Evolutionary conservation across 2,113 vertebrate genomes (phyloP).

Genomic region (Desmodus rotundus): DNA sequence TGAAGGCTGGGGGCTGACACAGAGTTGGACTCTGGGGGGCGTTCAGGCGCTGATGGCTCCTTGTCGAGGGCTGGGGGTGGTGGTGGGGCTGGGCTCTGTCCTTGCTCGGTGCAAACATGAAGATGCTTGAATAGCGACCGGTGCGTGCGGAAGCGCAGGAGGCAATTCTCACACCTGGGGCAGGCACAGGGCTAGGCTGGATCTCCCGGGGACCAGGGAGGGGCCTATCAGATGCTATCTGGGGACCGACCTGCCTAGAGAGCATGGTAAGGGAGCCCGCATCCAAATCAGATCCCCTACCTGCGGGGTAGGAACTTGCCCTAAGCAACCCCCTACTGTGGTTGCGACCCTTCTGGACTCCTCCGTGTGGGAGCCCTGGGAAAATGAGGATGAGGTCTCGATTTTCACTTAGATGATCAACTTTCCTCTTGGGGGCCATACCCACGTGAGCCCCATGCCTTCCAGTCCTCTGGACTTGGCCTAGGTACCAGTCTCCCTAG

Average conservation of each 20-base stretch:
- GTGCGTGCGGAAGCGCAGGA: constrained; percentile 91
- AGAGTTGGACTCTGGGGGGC: constrained; percentile 14
- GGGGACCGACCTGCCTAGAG: not conserved
- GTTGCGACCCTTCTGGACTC: not conserved
- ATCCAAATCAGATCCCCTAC: not conserved
- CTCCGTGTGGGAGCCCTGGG: not conserved
- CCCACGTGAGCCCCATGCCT: not conserved
- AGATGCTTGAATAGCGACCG: constrained; percentile 95
- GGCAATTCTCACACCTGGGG: constrained; percentile 93
- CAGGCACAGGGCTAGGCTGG: not conserved
- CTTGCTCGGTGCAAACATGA: constrained; percentile 91
- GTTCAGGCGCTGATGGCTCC: constrained; percentile 39
- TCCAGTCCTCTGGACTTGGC: too few relatives aligned
- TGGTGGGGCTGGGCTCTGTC: constrained; percentile 76
- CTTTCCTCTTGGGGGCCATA: not conserved
- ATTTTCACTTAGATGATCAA: not conserved
- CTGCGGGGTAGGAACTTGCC: not conserved
- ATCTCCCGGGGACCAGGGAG: not conserved
- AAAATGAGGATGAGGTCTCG: not conserved
- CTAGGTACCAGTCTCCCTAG: not conserved
- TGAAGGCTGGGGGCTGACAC: not conserved
- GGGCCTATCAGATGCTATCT: not conserved
- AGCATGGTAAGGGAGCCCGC: not conserved
- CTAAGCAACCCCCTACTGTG: not conserved
- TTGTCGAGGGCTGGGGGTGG: constrained; percentile 62